phyloP scores from a whole-genome alignment of 2,113 vertebrate species.

The Dicrurus megarhynchus region DNA sequence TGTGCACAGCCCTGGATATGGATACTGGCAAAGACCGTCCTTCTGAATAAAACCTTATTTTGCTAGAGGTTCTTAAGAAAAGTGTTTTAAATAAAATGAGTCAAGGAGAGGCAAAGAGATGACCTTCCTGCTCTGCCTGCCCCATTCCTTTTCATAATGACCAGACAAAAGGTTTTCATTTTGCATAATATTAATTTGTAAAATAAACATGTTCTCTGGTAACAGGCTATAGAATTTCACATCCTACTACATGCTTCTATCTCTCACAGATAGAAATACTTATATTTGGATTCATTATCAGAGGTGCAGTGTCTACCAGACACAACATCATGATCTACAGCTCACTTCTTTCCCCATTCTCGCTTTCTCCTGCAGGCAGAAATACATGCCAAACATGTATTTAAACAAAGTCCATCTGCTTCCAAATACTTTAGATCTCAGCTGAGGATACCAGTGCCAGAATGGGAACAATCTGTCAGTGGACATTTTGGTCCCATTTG shows the following conservation, averaged over 20 bases:
- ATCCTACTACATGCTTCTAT: neutral
- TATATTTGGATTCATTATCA: neutral
- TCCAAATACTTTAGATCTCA: neutral
- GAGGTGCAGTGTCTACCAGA: neutral
- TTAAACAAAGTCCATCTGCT: neutral
- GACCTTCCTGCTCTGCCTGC: neutral
- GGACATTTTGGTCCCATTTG: neutral
- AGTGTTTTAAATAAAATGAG: neutral
- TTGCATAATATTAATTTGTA: neutral
- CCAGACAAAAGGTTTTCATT: neutral
- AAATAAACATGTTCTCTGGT: neutral
- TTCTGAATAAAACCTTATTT: neutral
- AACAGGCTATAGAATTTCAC: neutral
- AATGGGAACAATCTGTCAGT: neutral
- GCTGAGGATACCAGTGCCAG: neutral
- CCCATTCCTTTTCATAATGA: neutral
- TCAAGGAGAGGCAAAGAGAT: neutral
- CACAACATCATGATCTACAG: neutral
- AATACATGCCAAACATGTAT: neutral
- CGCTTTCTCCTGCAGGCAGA: neutral
- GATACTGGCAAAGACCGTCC: accelerated
- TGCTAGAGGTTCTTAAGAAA: neutral
- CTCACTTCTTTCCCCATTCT: neutral
- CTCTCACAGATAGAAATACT: neutral
- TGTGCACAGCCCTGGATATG: neutral